Evolutionary conservation across 2,797 vertebrate genomes (phyloP).

Genomic region (Hephaestus fuliginosus): DNA sequence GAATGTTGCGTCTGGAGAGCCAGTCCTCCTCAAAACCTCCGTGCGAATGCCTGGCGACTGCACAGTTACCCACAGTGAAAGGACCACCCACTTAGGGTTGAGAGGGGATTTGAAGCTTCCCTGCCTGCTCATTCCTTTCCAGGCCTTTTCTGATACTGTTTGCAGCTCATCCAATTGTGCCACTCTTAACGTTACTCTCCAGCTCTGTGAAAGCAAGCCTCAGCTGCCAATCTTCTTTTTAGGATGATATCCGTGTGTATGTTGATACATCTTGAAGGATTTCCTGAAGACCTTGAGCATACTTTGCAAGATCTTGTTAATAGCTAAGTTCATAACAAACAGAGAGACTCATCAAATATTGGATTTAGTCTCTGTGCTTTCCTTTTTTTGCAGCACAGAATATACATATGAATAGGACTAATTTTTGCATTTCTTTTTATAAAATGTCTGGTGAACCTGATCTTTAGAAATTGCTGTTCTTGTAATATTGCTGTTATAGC

Average conservation of each 20-base stretch:
- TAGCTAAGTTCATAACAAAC: slow-evolving; percentile 63
- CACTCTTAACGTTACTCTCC: slow-evolving; percentile 70
- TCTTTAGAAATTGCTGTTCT: background rate
- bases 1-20: slow-evolving; percentile 87
- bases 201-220: slow-evolving; percentile 63
- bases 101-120: slow-evolving; percentile 87
- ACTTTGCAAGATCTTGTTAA: slow-evolving; percentile 67
- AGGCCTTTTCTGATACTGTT: slow-evolving; percentile 81
- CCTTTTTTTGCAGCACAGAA: background rate
- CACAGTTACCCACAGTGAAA: slow-evolving; percentile 89
- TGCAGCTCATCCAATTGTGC: slow-evolving; percentile 84
- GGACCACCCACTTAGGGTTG: slow-evolving; percentile 91
- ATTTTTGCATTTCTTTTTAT: background rate
- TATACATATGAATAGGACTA: background rate
- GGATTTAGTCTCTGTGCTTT: slow-evolving; percentile 11
- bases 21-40: slow-evolving; percentile 82
- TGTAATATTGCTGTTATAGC: background rate
- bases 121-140: slow-evolving; percentile 85
- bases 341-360: slow-evolving; percentile 56
- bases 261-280: slow-evolving; percentile 65
- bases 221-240: slow-evolving; percentile 70
- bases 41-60: slow-evolving; percentile 88
- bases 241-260: slow-evolving; percentile 45
- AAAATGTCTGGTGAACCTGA: background rate
- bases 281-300: slow-evolving; percentile 49